A percentile compares a stretch with the other conserved stretches of the same genome.
Conservation (phyloP, 1,140 invertebrate genomes). For the Caenorhabditis briggsae region DNA sequence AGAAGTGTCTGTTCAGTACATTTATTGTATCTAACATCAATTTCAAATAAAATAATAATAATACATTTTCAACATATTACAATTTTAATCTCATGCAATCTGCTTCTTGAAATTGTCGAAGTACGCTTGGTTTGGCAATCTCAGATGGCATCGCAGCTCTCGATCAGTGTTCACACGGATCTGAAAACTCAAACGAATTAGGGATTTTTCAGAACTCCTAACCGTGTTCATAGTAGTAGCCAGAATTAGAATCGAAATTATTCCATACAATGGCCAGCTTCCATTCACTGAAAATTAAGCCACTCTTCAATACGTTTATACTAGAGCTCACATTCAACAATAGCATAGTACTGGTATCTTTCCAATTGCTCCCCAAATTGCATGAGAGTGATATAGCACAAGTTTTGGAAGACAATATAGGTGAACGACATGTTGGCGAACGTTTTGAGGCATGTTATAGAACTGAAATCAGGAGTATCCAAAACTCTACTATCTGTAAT, state of each 20-base stretch:
- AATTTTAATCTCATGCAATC: neutral
- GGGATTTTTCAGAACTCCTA: too few species aligned
- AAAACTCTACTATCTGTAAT: neutral
- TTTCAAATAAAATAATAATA: too few species aligned
- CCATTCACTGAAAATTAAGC: neutral
- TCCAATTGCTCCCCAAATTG: neutral
- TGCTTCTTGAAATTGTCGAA: constrained; percentile 4
- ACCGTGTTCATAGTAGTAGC: neutral
- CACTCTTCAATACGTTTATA: neutral
- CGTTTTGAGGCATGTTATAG: constrained; percentile 24
- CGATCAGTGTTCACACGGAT: neutral
- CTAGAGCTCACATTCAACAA: constrained; percentile 25
- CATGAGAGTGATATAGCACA: constrained; percentile 2
- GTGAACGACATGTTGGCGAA: neutral
- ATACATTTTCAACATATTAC: too few species aligned
- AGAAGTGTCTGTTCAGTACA: too few species aligned
- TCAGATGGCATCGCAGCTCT: neutral
- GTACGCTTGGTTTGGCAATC: constrained; percentile 15
- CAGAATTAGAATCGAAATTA: neutral
- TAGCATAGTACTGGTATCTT: constrained; percentile 1
- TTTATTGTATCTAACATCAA: too few species aligned
- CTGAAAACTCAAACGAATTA: neutral
- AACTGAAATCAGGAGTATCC: neutral
- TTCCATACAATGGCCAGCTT: neutral
- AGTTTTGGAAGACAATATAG: constrained; percentile 31